These are phyloP conservation scores for Vicugna pacos DNA, from an alignment of 2,113 vertebrate species.

Conservation along the genomic window DNA sequence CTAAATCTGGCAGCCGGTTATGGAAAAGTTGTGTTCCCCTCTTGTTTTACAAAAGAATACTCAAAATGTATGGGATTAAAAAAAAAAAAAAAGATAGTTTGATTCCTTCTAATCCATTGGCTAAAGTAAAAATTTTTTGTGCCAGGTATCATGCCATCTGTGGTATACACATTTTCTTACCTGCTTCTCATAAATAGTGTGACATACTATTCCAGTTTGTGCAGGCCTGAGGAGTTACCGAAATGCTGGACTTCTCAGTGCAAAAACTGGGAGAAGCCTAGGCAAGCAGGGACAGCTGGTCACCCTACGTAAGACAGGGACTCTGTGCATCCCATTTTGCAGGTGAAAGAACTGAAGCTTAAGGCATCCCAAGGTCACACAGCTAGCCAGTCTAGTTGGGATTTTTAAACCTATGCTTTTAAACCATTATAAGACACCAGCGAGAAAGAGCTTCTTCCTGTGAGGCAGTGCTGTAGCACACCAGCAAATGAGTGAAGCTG, in stretches of 20 bases:
- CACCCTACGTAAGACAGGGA: background rate
- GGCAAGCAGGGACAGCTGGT: background rate
- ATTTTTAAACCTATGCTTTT: background rate
- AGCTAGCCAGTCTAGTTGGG: background rate
- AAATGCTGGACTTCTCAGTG: background rate
- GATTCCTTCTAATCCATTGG: background rate
- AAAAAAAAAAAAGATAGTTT: background rate
- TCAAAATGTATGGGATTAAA: background rate
- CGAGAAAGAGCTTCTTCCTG: background rate
- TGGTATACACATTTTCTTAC: background rate
- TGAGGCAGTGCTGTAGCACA: background rate
- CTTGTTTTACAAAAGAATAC: slow-evolving; percentile 5
- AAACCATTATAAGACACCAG: background rate
- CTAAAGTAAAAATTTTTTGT: background rate
- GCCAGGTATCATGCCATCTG: background rate
- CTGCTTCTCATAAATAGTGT: background rate
- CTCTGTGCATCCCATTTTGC: background rate
- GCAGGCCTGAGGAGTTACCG: background rate
- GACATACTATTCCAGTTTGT: background rate
- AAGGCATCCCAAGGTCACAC: background rate
- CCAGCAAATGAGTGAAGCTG: background rate
- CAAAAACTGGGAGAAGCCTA: background rate
- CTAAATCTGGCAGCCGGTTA: background rate
- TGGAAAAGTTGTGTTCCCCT: background rate
- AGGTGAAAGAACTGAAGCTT: background rate